Conservation (phyloP, 2,113 vertebrate species). For the Leucosticte australis region DNA sequence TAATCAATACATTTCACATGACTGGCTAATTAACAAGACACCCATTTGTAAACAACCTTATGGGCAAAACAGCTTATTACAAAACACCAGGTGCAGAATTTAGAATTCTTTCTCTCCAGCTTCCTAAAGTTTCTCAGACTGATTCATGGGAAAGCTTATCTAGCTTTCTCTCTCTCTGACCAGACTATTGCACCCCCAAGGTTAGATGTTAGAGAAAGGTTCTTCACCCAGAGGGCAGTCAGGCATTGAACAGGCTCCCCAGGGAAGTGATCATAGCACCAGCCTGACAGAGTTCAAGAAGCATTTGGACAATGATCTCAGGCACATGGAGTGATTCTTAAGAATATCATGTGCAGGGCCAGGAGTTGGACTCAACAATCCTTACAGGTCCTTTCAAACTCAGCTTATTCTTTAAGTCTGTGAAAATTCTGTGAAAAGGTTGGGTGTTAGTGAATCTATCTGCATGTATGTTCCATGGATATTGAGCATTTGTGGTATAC, state of each 20-base stretch:
- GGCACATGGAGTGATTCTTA: neutral
- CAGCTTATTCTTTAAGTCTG: neutral
- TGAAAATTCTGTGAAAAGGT: neutral
- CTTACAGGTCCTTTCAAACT: neutral
- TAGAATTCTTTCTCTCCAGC: neutral
- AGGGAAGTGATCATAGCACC: neutral
- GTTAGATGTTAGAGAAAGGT: neutral
- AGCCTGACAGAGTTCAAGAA: neutral
- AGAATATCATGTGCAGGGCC: neutral
- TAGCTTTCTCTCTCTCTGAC: neutral
- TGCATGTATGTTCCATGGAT: neutral
- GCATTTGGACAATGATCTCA: neutral
- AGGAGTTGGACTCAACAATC: neutral
- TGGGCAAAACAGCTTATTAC: neutral
- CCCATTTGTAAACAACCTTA: neutral
- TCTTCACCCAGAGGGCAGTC: neutral
- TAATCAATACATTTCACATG: neutral
- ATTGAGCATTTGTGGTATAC: neutral
- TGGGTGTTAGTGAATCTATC: neutral
- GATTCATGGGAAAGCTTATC: neutral
- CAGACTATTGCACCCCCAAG: neutral
- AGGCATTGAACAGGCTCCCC: neutral
- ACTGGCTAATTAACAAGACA: neutral
- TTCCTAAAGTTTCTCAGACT: neutral
- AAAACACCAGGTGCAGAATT: neutral